These are phyloP conservation scores for Brienomyrus longianalis DNA, from an alignment of 2,113 vertebrate species.

Conservation along the genomic window DNA sequence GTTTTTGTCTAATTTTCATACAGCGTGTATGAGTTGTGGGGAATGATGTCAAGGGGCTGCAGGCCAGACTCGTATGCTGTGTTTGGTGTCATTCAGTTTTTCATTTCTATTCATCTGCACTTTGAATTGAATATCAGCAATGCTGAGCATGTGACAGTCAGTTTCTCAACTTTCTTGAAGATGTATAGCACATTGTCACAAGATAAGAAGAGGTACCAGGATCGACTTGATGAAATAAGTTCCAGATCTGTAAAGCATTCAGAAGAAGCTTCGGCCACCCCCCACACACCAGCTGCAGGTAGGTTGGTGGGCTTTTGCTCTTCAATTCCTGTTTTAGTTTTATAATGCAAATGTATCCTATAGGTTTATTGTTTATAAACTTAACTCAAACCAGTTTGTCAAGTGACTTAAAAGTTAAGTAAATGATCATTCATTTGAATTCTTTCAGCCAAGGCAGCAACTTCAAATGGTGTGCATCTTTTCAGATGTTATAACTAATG, in stretches of 20 bases:
- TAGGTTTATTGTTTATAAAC: background rate
- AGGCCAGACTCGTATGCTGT: background rate
- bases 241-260: conserved; percentile 29
- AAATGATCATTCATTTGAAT: background rate
- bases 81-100: background rate
- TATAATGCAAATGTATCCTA: background rate
- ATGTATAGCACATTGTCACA: conserved; percentile 40
- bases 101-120: background rate
- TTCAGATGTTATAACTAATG: too few relatives aligned
- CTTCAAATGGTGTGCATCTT: background rate
- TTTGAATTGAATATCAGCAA: background rate
- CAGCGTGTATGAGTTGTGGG: background rate
- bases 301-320: background rate
- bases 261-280: background rate
- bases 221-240: conserved; percentile 46
- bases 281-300: conserved; percentile 40
- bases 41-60: background rate
- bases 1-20: background rate
- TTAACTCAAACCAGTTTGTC: background rate
- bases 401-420: background rate
- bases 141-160: background rate
- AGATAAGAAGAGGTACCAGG: conserved; percentile 49
- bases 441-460: conserved; percentile 10
- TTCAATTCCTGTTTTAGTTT: background rate
- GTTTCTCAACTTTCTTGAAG: conserved; percentile 36